phyloP scores from a whole-genome alignment of 2,888 invertebrate species.

The Gerris lacustris region DNA sequence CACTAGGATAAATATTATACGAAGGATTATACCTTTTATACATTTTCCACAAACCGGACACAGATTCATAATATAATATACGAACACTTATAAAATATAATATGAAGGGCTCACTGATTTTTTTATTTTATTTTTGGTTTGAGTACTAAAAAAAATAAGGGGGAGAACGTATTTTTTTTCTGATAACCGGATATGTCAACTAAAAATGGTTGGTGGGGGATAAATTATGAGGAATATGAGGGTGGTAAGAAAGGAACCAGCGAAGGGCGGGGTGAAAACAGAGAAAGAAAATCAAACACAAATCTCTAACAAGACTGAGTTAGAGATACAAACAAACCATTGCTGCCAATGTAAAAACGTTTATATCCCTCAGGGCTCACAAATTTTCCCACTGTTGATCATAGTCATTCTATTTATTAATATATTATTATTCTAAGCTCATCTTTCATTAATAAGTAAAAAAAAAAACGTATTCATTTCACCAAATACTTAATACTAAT shows the following conservation, averaged over 20 bases:
- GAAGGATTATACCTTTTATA: no score
- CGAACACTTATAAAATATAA: no score
- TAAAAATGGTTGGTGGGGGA: background rate
- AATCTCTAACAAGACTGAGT: background rate
- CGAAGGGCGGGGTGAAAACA: conserved; percentile 5
- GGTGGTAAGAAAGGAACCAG: background rate
- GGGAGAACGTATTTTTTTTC: background rate
- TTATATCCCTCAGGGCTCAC: no score
- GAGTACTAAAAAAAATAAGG: background rate
- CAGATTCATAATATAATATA: no score
- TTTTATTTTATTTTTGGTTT: background rate
- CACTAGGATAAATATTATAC: no score
- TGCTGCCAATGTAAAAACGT: background rate
- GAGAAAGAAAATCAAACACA: background rate
- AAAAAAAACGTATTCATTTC: no score
- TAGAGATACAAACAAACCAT: background rate
- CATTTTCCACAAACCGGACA: no score
- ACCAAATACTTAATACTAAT: no score
- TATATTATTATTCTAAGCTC: no score
- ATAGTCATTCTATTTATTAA: no score
- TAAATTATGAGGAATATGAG: background rate
- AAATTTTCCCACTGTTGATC: no score
- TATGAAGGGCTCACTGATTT: background rate
- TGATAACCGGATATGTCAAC: conserved; percentile 3
- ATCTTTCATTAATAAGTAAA: no score